Base-by-base conservation (phyloP, 2,113 vertebrate genomes). In the Choloepus hoffmanni region DNA sequence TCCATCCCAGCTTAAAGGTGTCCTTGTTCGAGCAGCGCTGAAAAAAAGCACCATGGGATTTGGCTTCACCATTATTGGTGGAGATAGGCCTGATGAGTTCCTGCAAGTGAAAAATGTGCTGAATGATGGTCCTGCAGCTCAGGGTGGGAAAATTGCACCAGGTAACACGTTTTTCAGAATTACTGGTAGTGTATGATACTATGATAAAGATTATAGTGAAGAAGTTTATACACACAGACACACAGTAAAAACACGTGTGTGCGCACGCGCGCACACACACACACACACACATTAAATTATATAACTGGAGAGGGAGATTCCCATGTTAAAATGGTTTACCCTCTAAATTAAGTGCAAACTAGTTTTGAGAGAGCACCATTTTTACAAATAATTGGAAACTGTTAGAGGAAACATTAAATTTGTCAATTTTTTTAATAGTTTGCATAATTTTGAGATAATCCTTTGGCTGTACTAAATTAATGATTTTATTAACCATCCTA, bases 21-120 rank as follows among this genome's bases (percentile, higher is more conserved):
- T 98, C 5, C 98, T 99, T 40, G 98, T 99, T 85, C 98, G 98
- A 90, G 99, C 99, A 0, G 98, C 99, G 0, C 97, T 99, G 65
- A 99, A 99, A 68, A 99, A 99, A 97, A 99, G 99, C 78, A 93
- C 98, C 0, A 99, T 99, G 98, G 99, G 99, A 2, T 99, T 99
- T 95, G 99, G 99, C 55, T 99, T 99, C 95, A 99, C 99, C 70
- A 99, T 99, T 92, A 99, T 99, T 2, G 99, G 99, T n/a, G 99
- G 99, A 83, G 99, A 99, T 96, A 98, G 99, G 60, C 99, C 99
- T 3, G 99, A 99, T 50, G 99, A 99, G 97, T 99, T 99, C 97
- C 99, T 99, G 1, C 99, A 99, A 97, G 99, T 99, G 97, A 99
- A 99, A 97, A 99, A 99, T 10, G 99, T 99, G 55, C 98, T 99